Evolutionary conservation across 2,113 vertebrate genomes (phyloP).

Genomic region (Ia io): DNA sequence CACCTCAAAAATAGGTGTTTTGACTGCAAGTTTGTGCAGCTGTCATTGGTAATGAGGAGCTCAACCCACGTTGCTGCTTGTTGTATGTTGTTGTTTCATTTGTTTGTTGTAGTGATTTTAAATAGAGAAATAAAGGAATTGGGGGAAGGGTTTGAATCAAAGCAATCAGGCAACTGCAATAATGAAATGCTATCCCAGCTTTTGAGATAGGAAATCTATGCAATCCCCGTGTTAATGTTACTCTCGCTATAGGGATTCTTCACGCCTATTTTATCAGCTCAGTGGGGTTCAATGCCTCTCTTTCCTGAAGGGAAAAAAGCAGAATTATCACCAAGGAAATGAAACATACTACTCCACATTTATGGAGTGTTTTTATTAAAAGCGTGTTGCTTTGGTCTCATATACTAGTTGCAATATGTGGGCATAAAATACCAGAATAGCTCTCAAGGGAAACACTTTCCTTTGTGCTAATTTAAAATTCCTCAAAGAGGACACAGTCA

Average conservation of each 20-base stretch:
- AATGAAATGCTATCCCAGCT: conserved; percentile 43
- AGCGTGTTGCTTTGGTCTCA: conserved; percentile 50
- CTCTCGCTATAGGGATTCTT: conserved; percentile 53
- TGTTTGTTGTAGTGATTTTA: conserved; percentile 57
- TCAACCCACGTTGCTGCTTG: conserved; percentile 8
- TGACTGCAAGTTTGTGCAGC: conserved; percentile 19
- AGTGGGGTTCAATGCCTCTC: conserved; percentile 53
- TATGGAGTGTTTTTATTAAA: conserved; percentile 62
- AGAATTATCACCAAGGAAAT: conserved; percentile 62
- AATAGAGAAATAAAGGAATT: conserved; percentile 36
- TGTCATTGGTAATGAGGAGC: background rate
- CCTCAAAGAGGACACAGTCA: conserved; percentile 11
- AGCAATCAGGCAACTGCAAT: conserved; percentile 39
- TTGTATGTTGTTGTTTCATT: conserved; percentile 7
- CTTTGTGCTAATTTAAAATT: conserved; percentile 64
- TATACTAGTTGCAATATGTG: background rate
- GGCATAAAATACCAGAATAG: conserved; percentile 48
- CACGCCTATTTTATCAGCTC: conserved; percentile 65
- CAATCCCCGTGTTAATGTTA: conserved; percentile 29
- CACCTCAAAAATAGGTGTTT: conserved; percentile 29
- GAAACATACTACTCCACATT: conserved; percentile 23
- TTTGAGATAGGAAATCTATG: conserved; percentile 50
- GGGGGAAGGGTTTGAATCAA: conserved; percentile 3
- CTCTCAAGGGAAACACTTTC: conserved; percentile 48
- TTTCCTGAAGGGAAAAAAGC: conserved; percentile 22